These are phyloP conservation scores for Heliconius ismenius DNA, from an alignment of 2,888 invertebrate genomes.

Conservation along the genomic window DNA sequence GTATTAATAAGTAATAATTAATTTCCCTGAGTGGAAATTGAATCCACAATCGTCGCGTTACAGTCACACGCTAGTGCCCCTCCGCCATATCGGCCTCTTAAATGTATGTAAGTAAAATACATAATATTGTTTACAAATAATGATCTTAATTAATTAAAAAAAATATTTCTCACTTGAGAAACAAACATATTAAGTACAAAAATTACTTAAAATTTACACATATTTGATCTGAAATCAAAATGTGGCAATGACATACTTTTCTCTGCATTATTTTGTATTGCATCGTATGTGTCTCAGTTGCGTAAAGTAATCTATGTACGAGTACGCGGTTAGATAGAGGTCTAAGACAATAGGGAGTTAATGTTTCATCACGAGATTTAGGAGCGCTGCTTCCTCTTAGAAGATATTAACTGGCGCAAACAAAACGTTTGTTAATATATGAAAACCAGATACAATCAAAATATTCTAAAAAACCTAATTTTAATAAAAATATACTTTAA, in stretches of 20 bases:
- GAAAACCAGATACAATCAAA: not conserved
- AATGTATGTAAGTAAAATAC: too few relatives aligned
- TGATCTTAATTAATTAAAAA: not conserved
- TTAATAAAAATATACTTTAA: not conserved
- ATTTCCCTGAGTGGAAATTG: too few relatives aligned
- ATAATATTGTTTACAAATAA: not conserved
- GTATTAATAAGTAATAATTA: too few relatives aligned
- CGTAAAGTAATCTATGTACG: slow-evolving; percentile 32
- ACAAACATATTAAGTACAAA: slow-evolving; percentile 10
- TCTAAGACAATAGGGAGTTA: slow-evolving; percentile 41
- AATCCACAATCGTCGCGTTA: too few relatives aligned
- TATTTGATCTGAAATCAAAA: slow-evolving; percentile 25
- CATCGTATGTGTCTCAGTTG: slow-evolving; percentile 32
- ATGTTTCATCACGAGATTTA: slow-evolving; percentile 38
- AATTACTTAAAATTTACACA: slow-evolving; percentile 17
- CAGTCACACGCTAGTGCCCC: too few relatives aligned
- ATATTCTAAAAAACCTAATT: not conserved
- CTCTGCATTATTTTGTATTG: slow-evolving; percentile 30
- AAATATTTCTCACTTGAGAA: slow-evolving; percentile 10
- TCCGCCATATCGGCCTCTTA: too few relatives aligned
- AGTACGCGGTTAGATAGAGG: slow-evolving; percentile 30
- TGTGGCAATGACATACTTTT: slow-evolving; percentile 30
- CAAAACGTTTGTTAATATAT: slow-evolving; percentile 4
- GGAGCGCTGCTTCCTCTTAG: slow-evolving; percentile 29
- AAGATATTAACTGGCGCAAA: slow-evolving; percentile 18